These are phyloP conservation scores for Rhinatrema bivittatum DNA, from an alignment of 2,797 vertebrate species.

Conservation along the genomic window DNA sequence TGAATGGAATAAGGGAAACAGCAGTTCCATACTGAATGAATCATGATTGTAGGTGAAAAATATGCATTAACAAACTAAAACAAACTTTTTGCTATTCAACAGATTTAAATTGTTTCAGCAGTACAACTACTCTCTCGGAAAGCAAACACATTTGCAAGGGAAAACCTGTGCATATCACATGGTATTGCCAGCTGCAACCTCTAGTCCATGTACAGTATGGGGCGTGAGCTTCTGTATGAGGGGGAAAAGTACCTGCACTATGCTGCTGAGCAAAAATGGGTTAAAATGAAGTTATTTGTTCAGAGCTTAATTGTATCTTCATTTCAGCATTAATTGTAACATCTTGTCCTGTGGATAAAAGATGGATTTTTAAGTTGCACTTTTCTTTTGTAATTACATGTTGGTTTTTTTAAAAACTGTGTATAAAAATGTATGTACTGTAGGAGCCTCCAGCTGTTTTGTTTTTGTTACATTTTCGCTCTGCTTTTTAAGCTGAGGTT, in stretches of 20 bases:
- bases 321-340: slow-evolving; percentile 1
- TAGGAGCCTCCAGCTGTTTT: slow-evolving; percentile 41
- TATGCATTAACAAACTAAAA: too few species aligned
- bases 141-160: neutral
- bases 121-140: neutral
- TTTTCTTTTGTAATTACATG: slow-evolving; percentile 31
- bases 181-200: too few species aligned
- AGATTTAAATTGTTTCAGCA: neutral
- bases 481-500: slow-evolving; percentile 7
- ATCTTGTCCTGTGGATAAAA: slow-evolving; percentile 20
- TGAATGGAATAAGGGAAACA: slow-evolving; percentile 1
- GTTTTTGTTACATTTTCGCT: slow-evolving; percentile 8
- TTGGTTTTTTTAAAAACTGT: slow-evolving; percentile 70
- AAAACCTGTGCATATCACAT: too few species aligned
- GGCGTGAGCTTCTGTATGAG: neutral
- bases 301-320: neutral
- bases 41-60: neutral
- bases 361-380: slow-evolving; percentile 52
- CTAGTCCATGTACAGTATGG: too few species aligned
- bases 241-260: slow-evolving; percentile 1
- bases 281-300: slow-evolving; percentile 7
- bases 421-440: slow-evolving; percentile 62
- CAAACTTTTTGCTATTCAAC: neutral
- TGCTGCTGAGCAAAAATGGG: slow-evolving; percentile 2
- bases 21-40: neutral